A percentile compares a stretch with the other conserved stretches of the same genome.
Evolutionary conservation across 1,140 invertebrate genomes (phyloP).

Genomic region (Oedothorax gibbosus): DNA sequence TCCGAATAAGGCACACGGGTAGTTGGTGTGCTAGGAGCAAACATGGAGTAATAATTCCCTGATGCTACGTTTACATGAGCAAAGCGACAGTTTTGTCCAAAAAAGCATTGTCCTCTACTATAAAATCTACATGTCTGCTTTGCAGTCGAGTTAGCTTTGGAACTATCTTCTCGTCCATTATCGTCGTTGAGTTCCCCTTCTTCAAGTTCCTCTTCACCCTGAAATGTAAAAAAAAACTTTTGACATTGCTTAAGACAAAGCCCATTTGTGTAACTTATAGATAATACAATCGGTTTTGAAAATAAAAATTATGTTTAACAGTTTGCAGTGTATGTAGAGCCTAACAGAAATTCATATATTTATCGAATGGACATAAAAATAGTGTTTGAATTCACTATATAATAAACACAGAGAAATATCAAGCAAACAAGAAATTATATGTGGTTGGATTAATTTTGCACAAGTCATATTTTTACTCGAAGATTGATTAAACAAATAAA

Average conservation of each 20-base stretch:
- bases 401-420: too few species aligned
- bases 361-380: too few species aligned
- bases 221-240: neutral
- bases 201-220: constrained; percentile 13
- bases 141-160: neutral
- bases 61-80: neutral
- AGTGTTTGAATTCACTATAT: too few species aligned
- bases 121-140: constrained; percentile 13
- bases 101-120: constrained; percentile 1
- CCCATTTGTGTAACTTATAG: neutral
- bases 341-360: neutral
- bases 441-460: too few species aligned
- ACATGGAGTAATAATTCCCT: constrained; percentile 12
- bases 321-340: neutral
- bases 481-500: too few species aligned
- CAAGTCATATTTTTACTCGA: too few species aligned
- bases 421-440: too few species aligned
- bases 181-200: constrained; percentile 15
- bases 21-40: neutral
- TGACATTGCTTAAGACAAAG: neutral
- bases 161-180: neutral
- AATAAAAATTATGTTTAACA: neutral
- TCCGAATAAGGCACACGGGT: neutral
- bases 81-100: constrained; percentile 3
- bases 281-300: neutral